Conservation (phyloP, 2,113 vertebrate species). For the Lycocorax pyrrhopterus region DNA sequence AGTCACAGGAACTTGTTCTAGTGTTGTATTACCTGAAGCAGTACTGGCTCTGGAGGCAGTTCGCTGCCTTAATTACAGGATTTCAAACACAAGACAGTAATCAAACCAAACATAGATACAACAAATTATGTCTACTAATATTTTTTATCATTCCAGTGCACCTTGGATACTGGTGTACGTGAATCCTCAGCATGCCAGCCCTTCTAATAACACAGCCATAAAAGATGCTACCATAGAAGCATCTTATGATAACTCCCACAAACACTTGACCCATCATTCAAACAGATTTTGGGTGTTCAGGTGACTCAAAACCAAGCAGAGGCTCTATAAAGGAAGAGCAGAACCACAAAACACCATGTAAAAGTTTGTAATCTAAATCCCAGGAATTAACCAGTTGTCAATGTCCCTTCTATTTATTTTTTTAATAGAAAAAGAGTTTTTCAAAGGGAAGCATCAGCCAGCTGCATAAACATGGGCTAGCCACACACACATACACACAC, state of each 20-base stretch:
- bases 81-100: constrained; percentile 49
- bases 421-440: background rate
- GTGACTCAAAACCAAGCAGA: background rate
- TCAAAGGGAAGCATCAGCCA: background rate
- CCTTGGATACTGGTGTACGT: background rate
- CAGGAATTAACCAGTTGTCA: background rate
- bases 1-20: background rate
- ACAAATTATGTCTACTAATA: constrained; percentile 51
- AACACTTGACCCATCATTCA: background rate
- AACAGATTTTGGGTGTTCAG: background rate
- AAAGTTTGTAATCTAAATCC: background rate
- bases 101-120: constrained; percentile 57
- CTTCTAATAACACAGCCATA: background rate
- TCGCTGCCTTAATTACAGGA: background rate
- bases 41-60: constrained; percentile 5
- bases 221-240: background rate
- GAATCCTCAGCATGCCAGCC: background rate
- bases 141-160: constrained; percentile 40
- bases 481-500: background rate
- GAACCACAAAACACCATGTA: background rate
- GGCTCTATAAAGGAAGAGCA: background rate
- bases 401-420: background rate
- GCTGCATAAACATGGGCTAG: background rate
- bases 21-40: background rate
- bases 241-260: background rate